Conservation (phyloP, 2,113 vertebrate species). For the Excalfactoria chinensis region DNA sequence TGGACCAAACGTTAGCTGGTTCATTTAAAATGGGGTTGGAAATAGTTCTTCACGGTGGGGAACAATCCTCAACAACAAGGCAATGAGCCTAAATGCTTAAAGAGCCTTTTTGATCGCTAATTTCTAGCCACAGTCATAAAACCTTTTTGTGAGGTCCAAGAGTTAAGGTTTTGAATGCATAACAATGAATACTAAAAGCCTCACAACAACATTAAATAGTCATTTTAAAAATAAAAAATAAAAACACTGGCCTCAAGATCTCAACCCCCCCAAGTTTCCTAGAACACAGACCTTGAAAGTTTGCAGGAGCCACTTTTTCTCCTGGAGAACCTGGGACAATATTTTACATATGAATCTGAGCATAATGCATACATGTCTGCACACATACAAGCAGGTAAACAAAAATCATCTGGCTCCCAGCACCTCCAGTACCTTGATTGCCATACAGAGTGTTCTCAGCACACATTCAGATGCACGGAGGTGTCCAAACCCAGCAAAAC, state of each 20-base stretch:
- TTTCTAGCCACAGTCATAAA: not conserved
- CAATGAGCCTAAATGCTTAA: not conserved
- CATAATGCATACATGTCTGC: rapidly evolving
- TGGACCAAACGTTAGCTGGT: not conserved
- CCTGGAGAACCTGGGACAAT: rapidly evolving
- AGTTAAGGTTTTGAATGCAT: not conserved
- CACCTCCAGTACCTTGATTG: not conserved
- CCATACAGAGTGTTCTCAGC: rapidly evolving
- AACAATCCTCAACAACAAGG: not conserved
- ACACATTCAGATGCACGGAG: rapidly evolving
- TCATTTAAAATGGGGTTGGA: constrained; percentile 1
- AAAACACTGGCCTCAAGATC: not conserved
- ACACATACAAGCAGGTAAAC: not conserved
- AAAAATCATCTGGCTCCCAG: not conserved
- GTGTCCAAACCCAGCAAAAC: not conserved
- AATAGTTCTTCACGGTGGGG: not conserved
- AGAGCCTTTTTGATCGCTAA: not conserved
- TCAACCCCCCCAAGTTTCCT: not conserved
- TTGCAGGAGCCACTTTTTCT: not conserved
- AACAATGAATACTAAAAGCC: not conserved
- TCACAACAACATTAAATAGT: not conserved
- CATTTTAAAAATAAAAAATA: not conserved
- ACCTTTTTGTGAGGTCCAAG: not conserved
- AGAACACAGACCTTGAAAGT: not conserved
- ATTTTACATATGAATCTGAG: not conserved